Conservation (phyloP, 1,140 invertebrate genomes). For the Carposina sasakii region DNA sequence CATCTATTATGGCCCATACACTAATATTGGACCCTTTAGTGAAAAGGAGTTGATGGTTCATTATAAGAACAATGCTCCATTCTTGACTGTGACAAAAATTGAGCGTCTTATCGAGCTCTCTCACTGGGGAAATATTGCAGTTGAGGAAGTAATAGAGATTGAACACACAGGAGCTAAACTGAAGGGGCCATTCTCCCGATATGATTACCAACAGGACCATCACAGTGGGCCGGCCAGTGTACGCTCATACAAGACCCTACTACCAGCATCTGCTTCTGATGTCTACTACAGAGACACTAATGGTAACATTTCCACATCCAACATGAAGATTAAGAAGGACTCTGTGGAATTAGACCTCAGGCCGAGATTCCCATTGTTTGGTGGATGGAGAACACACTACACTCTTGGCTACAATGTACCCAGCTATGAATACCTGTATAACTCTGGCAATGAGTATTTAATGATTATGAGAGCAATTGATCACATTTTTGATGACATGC, state of each 20-base stretch:
- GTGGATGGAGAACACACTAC: conserved; percentile 99
- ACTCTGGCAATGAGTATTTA: conserved; percentile 85
- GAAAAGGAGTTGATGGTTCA: conserved; percentile 85
- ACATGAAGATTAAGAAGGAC: conserved; percentile 89
- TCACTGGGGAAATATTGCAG: conserved; percentile 99
- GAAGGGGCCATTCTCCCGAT: conserved; percentile 95
- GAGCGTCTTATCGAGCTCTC: conserved; percentile 95
- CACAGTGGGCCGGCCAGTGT: conserved; percentile 89
- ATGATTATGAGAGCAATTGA: conserved; percentile 95
- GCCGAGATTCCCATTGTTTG: conserved; percentile 97
- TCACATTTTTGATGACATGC: conserved; percentile 97
- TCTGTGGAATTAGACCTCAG: conserved; percentile 95
- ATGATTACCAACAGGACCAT: conserved; percentile 95
- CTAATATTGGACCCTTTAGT: conserved; percentile 76
- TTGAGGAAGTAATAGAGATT: conserved; percentile 95
- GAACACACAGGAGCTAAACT: conserved; percentile 93
- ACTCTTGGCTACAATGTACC: conserved; percentile 98
- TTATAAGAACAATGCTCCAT: conserved; percentile 97
- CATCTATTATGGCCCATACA: conserved; percentile 91
- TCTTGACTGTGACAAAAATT: conserved; percentile 90
- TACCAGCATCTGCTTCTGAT: conserved; percentile 89
- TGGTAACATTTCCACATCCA: conserved; percentile 99
- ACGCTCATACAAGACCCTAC: conserved; percentile 92
- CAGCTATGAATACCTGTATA: conserved; percentile 95
- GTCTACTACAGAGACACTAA: conserved; percentile 98